Evolutionary conservation across 2,113 vertebrate genomes (phyloP), one percentile per base, ranked within the genome.

Genomic region (Microcebus griseorufus): DNA sequence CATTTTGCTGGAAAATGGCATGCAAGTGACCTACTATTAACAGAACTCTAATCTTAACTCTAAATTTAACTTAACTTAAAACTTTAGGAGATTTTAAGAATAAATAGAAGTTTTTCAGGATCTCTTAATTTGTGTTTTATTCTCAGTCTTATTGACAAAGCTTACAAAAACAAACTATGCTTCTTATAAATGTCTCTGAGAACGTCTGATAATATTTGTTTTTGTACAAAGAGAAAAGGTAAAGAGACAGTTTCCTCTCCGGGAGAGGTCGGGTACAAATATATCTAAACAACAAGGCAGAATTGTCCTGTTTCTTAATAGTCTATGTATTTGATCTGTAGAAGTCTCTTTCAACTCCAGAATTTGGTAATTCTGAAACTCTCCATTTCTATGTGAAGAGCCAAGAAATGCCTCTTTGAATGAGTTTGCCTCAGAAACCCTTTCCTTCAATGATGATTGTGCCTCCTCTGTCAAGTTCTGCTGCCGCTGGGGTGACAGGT

Each of bases 31-130:
- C 29, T 82, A 7, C 75, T 12, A 94, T 65, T 83, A 92, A n/a
- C 45, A 95, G 37, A 94, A 78, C 53, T 93, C 45, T 65, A 82
- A 42, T 67, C 22, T 75, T 60, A 70, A 64, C 17, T 93, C 6
- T 39, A 79, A 75, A 69, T 95, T 93, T 88, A 91, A 88, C 53
- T 91, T 60, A 94, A 67, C 42, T 85, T 60, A 67, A 81, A 93
- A 75, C 2, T 8, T 92, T 79, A 37, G 23, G 51, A 39, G 25
- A 88, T 51, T 53, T 96, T 64, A 88, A 95, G 65, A 95, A 84
- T 37, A 93, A 55, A 37, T 67, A 70, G n/a, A 92, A 73, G 72
- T 55, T 90, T 95, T 86, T 72, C 39, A 73, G 45, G 8, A 73
- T 85, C 55, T 85, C 53, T 94, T 88, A n/a, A 75, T 62, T 76